Conservation (phyloP, 2,888 invertebrate species). For the Phymatocera aterrima region DNA sequence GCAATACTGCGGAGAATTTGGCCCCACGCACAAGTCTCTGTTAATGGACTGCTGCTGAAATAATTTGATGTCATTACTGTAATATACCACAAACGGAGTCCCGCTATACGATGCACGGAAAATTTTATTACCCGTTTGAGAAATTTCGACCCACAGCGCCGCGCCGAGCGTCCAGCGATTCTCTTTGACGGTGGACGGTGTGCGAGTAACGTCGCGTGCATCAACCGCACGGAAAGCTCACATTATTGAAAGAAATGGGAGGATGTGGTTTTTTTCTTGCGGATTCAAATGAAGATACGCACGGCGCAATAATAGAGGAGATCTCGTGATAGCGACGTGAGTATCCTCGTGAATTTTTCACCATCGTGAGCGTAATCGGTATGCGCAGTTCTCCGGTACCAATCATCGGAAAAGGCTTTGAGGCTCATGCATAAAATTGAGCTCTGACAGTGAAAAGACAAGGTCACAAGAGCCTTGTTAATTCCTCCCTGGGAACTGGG, state of each 20-base stretch:
- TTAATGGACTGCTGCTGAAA: neutral
- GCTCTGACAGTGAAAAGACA: slow-evolving; percentile 16
- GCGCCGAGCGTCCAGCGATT: neutral
- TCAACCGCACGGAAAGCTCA: neutral
- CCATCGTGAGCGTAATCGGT: neutral
- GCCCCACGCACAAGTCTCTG: neutral
- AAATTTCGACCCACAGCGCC: neutral
- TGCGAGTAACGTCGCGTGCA: neutral
- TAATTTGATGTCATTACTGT: slow-evolving; percentile 24
- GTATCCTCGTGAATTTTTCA: neutral
- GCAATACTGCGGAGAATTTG: slow-evolving; percentile 9
- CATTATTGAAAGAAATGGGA: too few species aligned
- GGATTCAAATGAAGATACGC: too few species aligned
- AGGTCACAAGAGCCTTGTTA: neutral
- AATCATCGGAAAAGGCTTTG: neutral
- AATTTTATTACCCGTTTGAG: slow-evolving; percentile 3
- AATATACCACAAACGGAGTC: neutral
- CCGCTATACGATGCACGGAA: neutral
- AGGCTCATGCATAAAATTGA: neutral
- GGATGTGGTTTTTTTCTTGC: too few species aligned
- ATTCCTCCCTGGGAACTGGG: neutral
- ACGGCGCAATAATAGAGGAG: too few species aligned
- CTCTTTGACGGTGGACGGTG: neutral
- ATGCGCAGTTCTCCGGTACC: neutral
- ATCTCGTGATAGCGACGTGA: too few species aligned